Conservation (phyloP, 1,140 invertebrate genomes). For the Drosophila orosa region DNA sequence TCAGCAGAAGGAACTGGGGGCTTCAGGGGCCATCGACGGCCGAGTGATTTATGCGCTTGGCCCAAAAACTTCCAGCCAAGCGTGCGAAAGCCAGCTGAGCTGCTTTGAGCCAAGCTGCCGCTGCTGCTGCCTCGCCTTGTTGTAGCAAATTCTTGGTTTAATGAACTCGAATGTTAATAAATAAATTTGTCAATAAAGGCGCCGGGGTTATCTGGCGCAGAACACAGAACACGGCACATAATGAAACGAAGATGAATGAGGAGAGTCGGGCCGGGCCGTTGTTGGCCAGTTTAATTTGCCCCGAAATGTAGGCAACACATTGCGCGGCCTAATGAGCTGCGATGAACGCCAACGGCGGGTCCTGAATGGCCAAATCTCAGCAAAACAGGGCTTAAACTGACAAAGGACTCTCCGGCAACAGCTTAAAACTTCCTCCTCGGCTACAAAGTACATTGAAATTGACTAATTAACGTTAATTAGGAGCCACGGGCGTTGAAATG, state of each 20-base stretch:
- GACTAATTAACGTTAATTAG: conserved; percentile 49
- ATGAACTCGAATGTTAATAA: conserved; percentile 82
- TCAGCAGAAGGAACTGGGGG: not conserved
- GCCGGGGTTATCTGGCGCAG: conserved; percentile 44
- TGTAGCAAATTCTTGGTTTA: conserved; percentile 67
- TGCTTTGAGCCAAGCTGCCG: conserved; percentile 22
- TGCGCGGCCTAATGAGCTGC: conserved; percentile 63
- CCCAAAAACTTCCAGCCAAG: conserved; percentile 44
- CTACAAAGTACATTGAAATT: conserved; percentile 7
- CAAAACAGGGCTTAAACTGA: conserved; percentile 10
- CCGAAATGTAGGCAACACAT: conserved; percentile 56
- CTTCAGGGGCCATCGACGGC: conserved; percentile 40
- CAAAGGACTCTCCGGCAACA: conserved; percentile 15
- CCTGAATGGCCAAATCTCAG: conserved; percentile 16
- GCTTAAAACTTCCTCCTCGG: conserved; percentile 35
- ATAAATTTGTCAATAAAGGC: conserved; percentile 77
- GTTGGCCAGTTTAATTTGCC: conserved; percentile 64
- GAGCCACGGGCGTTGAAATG: conserved; percentile 1
- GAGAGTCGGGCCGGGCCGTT: conserved; percentile 12
- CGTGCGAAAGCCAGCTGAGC: conserved; percentile 58
- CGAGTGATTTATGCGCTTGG: conserved; percentile 67
- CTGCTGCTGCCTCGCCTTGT: not conserved
- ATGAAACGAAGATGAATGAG: conserved; percentile 76
- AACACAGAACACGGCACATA: conserved; percentile 32
- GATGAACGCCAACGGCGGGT: conserved; percentile 35